These are phyloP conservation scores for Bettongia penicillata DNA, from an alignment of 2,113 vertebrate species.

Conservation along the genomic window DNA sequence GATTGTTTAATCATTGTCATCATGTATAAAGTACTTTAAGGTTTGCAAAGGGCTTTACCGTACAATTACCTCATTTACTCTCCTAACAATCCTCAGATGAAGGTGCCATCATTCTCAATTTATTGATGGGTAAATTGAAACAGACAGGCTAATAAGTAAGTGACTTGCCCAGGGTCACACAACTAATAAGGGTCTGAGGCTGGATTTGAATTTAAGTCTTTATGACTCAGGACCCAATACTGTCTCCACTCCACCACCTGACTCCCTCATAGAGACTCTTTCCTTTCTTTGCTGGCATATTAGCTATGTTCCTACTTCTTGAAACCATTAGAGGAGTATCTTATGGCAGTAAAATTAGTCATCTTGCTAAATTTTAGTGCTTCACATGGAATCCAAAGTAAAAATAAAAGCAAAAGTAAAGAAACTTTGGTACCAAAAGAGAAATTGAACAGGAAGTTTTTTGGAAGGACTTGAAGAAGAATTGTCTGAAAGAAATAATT, in stretches of 20 bases:
- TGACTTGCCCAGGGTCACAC: not conserved
- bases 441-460: not conserved
- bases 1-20: not conserved
- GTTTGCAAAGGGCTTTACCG: not conserved
- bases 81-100: not conserved
- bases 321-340: not conserved
- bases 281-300: not conserved
- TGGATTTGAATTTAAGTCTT: not conserved
- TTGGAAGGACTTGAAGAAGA: not conserved
- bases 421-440: not conserved
- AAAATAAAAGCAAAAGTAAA: not conserved
- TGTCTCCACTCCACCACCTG: not conserved
- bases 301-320: not conserved
- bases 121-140: not conserved
- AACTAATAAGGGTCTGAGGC: not conserved
- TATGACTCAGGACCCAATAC: not conserved
- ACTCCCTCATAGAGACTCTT: not conserved
- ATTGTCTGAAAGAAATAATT: not conserved
- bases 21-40: not conserved
- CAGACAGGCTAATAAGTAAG: not conserved
- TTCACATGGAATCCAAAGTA: not conserved
- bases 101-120: not conserved
- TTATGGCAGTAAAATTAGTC: not conserved
- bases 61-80: not conserved
- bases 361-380: not conserved